Evolutionary conservation across 1,140 invertebrate species (phyloP).

Genomic region (Phymorhynchus buccinoides): DNA sequence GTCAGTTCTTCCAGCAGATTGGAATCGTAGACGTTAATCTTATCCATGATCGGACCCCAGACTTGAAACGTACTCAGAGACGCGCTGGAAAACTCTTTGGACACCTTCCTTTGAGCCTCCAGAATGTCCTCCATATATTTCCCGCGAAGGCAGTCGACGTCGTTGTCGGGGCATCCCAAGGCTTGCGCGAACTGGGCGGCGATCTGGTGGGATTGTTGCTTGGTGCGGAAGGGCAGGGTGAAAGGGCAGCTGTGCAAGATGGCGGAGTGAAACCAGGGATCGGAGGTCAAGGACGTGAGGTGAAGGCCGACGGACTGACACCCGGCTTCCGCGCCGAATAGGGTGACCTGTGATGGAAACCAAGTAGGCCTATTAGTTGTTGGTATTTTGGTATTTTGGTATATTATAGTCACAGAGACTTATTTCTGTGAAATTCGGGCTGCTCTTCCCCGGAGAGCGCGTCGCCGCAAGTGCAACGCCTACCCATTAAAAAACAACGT

Average conservation of each 20-base stretch:
- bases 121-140: conserved; percentile 33
- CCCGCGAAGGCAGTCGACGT: conserved; percentile 32
- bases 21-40: conserved; percentile 13
- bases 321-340: conserved; percentile 51
- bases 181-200: conserved; percentile 15
- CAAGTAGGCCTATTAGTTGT: too few relatives aligned
- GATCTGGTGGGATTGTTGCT: conserved; percentile 19
- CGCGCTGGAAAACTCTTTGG: background rate
- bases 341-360: conserved; percentile 41
- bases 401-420: too few relatives aligned
- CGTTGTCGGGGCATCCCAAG: conserved; percentile 28
- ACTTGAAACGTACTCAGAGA: conserved; percentile 24
- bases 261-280: conserved; percentile 32
- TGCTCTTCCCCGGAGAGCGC: too few relatives aligned
- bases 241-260: conserved; percentile 45
- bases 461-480: too few relatives aligned
- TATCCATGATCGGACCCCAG: conserved; percentile 36
- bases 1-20: conserved; percentile 12
- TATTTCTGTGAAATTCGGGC: too few relatives aligned
- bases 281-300: conserved; percentile 35
- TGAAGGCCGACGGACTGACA: conserved; percentile 43
- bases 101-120: conserved; percentile 11
- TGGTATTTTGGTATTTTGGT: too few relatives aligned
- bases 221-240: conserved; percentile 30
- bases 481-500: too few relatives aligned